Percentiles rank a stretch among this genome's conserved stretches.
Evolutionary conservation across 1,140 invertebrate species (phyloP).

Genomic region (Mactra quadrangularis): DNA sequence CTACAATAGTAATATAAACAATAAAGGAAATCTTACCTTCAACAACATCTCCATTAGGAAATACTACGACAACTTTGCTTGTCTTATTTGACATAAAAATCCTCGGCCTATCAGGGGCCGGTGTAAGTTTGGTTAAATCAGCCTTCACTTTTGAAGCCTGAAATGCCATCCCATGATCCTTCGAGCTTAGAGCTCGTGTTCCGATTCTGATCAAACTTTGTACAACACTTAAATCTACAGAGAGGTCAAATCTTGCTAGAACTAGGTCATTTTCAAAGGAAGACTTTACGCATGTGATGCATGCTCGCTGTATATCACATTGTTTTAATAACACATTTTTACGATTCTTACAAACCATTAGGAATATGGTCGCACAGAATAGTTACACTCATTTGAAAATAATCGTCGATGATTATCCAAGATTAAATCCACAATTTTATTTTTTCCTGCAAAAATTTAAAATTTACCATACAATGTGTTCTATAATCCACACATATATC

Average conservation of each 20-base stretch:
- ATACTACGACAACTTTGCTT: constrained; percentile 79
- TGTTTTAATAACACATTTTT: constrained; percentile 7
- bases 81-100: constrained; percentile 81
- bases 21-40: constrained; percentile 73
- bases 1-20: no score
- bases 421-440: no score
- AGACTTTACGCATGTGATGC: background rate
- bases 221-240: no score
- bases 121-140: constrained; percentile 59
- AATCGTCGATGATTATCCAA: no score
- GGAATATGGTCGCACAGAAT: background rate
- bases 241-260: background rate
- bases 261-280: constrained; percentile 17
- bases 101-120: constrained; percentile 74
- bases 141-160: constrained; percentile 51
- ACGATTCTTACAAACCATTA: constrained; percentile 6
- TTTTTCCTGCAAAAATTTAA: no score
- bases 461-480: no score
- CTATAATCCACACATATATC: no score
- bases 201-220: background rate
- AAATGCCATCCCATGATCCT: constrained; percentile 58
- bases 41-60: constrained; percentile 81
- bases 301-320: background rate
- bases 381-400: no score
- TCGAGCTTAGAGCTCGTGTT: background rate